A percentile compares a stretch with the other conserved stretches of the same genome.
Evolutionary conservation across 2,888 invertebrate genomes (phyloP).

Genomic region (Pedicia rivosa): DNA sequence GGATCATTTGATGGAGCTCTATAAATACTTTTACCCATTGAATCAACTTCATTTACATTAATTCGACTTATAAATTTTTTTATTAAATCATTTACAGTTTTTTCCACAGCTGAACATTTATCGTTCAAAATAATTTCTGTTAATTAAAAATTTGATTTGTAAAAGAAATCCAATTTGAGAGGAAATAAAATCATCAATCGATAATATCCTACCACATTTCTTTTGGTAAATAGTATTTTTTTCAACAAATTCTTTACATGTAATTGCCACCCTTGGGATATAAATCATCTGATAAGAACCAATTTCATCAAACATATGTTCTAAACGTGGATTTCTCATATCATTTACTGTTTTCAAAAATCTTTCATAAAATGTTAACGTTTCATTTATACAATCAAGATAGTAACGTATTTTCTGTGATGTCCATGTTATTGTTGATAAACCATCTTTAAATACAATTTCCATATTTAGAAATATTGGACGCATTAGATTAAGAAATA

Average conservation of each 20-base stretch:
- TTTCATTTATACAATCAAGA: conserved; percentile 37
- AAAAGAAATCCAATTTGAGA: too few species aligned
- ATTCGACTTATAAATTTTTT: conserved; percentile 51
- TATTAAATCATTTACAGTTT: conserved; percentile 59
- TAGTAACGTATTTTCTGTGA: conserved; percentile 41
- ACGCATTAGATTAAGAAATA: conserved; percentile 54
- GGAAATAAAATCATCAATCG: not conserved
- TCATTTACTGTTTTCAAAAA: too few species aligned
- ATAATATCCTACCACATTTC: conserved; percentile 10
- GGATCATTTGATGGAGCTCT: conserved; percentile 42
- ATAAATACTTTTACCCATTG: conserved; percentile 38
- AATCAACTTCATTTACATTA: conserved; percentile 25
- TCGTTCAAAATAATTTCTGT: conserved; percentile 35
- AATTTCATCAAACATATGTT: conserved; percentile 47
- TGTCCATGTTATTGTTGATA: conserved; percentile 68
- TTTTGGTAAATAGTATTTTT: conserved; percentile 40
- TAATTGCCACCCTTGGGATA: conserved; percentile 43
- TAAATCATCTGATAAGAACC: conserved; percentile 42
- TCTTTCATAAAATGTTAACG: conserved; percentile 33
- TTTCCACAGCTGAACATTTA: conserved; percentile 49
- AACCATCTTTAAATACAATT: conserved; percentile 53
- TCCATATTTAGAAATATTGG: conserved; percentile 51
- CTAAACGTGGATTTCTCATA: conserved; percentile 59
- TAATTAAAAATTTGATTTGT: conserved; percentile 11
- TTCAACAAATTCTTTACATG: conserved; percentile 43